Base-by-base conservation (phyloP, 2,888 invertebrate genomes). In the Zygothrica quintamaculata region DNA sequence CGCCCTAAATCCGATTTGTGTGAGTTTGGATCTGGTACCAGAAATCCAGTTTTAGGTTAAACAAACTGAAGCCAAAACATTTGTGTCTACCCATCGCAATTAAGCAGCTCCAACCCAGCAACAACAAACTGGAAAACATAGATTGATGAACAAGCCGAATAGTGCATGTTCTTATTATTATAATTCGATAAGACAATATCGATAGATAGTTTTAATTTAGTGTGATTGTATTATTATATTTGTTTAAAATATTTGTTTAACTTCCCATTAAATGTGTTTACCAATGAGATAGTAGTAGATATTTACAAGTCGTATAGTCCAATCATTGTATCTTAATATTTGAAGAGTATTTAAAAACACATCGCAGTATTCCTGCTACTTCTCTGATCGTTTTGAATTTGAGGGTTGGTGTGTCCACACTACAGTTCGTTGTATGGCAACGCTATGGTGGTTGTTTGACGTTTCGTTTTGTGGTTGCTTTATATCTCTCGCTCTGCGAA, bases 31-130 rank as follows among this genome's bases (percentile, higher is more conserved):
- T 26, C 40, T 25, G n/a, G 13, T 31, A 68, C 26, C 43, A 33
- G 48, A 77, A 85, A 87, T 81, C 84, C 77, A 81, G 85, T 85
- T 85, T 84, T 64, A 60, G 62, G 65, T 62, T 74, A 82, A 80
- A 67, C 76, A 74, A 77, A 80, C 71, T 69, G 60, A 77, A 76
- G 62, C 81, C 80, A 47, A 74, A 71, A 72, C 72, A 76, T 62
- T 74, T 74, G 58, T 65, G 81, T 81, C 77, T 80, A 56, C 79
- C 47, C 80, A 74, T 68, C 78, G 56, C 47, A 47, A 52, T 53
- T 40, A 80, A 81, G 80, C 80, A 81, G 80, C 80, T 81, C 81
- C 84, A 78, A 65, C 74, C 26, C 58, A 50, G 57, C 73, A 77
- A 68, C 68, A 84, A 77, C 68, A 74, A 52, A 34, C 47, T 37